Conservation (phyloP, 2,113 vertebrate genomes). For the Macaca mulatta region DNA sequence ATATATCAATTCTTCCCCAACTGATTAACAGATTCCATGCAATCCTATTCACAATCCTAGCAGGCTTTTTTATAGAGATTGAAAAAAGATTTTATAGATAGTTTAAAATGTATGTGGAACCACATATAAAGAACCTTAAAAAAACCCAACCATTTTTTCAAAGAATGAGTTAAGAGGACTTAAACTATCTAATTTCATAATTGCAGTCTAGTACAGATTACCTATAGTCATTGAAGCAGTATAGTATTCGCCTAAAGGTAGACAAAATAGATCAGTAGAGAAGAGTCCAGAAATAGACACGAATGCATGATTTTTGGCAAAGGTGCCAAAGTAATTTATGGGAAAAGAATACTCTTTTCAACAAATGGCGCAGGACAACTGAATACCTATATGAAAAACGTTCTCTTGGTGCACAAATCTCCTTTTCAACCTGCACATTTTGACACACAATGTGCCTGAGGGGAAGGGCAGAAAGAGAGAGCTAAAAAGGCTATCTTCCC, state of each 20-base stretch:
- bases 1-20: neutral
- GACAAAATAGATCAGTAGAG: neutral
- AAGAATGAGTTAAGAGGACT: neutral
- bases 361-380: neutral
- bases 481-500: neutral
- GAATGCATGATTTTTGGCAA: neutral
- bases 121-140: neutral
- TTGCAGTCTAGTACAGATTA: neutral
- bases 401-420: neutral
- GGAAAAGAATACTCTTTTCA: conserved; percentile 15
- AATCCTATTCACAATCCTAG: neutral
- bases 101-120: neutral
- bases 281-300: conserved; percentile 27
- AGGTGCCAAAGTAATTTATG: neutral
- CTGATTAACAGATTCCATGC: neutral
- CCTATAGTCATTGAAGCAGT: neutral
- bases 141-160: neutral
- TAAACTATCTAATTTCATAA: neutral
- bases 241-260: neutral
- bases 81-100: neutral
- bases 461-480: neutral
- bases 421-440: neutral
- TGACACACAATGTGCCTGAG: neutral
- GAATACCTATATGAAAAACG: neutral
- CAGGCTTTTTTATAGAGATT: neutral